Evolutionary conservation across 1,140 invertebrate genomes (phyloP), one percentile per base, ranked within the genome.

Genomic region (Halictus rubicundus): DNA sequence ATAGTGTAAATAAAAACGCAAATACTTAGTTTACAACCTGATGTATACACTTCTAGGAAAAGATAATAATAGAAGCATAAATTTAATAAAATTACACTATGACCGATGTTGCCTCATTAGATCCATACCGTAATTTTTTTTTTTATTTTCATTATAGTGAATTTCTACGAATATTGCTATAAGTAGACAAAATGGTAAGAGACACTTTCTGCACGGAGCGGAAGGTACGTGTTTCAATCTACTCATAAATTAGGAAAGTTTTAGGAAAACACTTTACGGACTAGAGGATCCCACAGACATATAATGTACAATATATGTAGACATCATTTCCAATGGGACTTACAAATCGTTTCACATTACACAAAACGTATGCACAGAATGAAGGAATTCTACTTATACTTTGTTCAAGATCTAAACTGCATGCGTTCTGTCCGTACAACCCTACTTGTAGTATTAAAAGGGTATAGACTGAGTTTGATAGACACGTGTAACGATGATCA

Each of bases 201-300:
- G 52, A 61, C 69, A 21, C 46, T 27, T 61, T 19, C 32, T 39
- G 59, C 59, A 21, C 8, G 37, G n/a, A 70, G n/a, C 8, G 16
- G 49, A 77, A 32, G 16, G 42, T 74, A 32, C 6, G 10, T 52
- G 52, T 54, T 54, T 49, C 49, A 16, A 52, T 65, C 78, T 79
- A 79, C 49, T 32, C 27, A 68, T 68, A 74, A 79, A 74, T 72
- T 79, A 79, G 23, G 27, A 71, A 71, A 65, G 39, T 27, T 68
- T 46, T 70, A 81, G 61, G 68, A 81, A 78, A 68, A 70, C 70
- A 71, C 75, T 78, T 78, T 52, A 59, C 42, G 52, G 80, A 86
- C 80, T 86, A 85, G 84, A 85, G 68, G 64, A 80, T 85, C 75
- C 57, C 39, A 72, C 46, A 70, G 60, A 65, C 63, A 12, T 21